Conservation (phyloP, 2,113 vertebrate genomes). For the Pitta sordida region DNA sequence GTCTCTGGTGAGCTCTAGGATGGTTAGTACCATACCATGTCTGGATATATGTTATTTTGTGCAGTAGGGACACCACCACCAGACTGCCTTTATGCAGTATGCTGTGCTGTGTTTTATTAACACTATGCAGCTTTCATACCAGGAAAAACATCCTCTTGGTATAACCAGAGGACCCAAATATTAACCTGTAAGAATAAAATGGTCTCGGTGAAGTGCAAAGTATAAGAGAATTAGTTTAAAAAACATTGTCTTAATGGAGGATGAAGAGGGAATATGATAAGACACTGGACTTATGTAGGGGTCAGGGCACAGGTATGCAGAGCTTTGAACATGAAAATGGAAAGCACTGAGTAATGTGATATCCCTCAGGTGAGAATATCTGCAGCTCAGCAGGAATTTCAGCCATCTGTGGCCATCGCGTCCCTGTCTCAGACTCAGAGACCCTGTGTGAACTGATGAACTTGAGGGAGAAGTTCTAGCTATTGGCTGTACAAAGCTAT, state of each 20-base stretch:
- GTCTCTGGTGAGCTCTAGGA: background rate
- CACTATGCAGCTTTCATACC: background rate
- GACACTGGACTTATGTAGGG: slow-evolving; percentile 10
- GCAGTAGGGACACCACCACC: background rate
- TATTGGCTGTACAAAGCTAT: background rate
- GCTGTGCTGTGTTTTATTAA: background rate
- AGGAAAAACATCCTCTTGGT: background rate
- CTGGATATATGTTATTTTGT: background rate
- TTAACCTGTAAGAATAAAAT: background rate
- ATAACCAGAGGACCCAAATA: background rate
- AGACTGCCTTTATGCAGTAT: background rate
- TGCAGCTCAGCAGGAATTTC: slow-evolving; percentile 35
- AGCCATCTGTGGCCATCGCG: background rate
- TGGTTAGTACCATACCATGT: background rate
- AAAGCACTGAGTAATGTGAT: background rate
- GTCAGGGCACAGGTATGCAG: slow-evolving; percentile 58
- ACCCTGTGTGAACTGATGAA: background rate
- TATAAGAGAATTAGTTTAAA: background rate
- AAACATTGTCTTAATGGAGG: background rate
- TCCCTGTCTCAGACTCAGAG: background rate
- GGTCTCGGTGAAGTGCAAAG: background rate
- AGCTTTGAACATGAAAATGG: slow-evolving; percentile 38
- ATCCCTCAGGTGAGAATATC: background rate
- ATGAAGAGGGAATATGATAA: slow-evolving; percentile 38
- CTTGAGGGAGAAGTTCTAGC: background rate